phyloP scores from a whole-genome alignment of 2,888 invertebrate genomes.

The Melitaea athalia region DNA sequence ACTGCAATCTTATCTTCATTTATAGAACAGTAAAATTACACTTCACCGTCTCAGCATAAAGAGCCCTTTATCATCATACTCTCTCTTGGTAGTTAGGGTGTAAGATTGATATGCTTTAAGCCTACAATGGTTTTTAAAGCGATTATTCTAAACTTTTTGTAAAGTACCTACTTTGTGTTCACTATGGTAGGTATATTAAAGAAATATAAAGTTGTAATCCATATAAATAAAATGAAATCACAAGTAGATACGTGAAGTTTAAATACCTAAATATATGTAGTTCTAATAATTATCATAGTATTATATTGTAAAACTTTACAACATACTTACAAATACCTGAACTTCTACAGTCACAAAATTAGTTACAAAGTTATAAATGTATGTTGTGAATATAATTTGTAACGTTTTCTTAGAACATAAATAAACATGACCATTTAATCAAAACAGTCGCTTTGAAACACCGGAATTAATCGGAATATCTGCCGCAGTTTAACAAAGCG shows the following conservation, averaged over 20 bases:
- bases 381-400: not conserved
- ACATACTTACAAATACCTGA: not conserved
- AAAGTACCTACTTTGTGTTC: constrained; percentile 33
- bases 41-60: constrained; percentile 65
- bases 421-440: constrained; percentile 12
- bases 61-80: constrained; percentile 73
- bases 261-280: not conserved
- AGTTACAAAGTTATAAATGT: not conserved
- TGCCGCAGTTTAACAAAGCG: constrained; percentile 51
- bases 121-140: constrained; percentile 47
- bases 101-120: constrained; percentile 63
- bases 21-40: constrained; percentile 76
- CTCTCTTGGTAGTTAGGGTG: constrained; percentile 65
- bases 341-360: not conserved
- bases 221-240: no score
- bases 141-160: constrained; percentile 12
- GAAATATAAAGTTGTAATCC: no score
- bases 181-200: constrained; percentile 30
- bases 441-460: constrained; percentile 29
- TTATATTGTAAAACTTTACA: not conserved
- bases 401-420: constrained; percentile 11
- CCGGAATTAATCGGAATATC: constrained; percentile 33
- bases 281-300: not conserved
- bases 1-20: constrained; percentile 74
- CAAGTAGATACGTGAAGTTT: no score